These are phyloP conservation scores for Onychorhynchus coronatus DNA, from an alignment of 2,113 vertebrate species.

Conservation along the genomic window DNA sequence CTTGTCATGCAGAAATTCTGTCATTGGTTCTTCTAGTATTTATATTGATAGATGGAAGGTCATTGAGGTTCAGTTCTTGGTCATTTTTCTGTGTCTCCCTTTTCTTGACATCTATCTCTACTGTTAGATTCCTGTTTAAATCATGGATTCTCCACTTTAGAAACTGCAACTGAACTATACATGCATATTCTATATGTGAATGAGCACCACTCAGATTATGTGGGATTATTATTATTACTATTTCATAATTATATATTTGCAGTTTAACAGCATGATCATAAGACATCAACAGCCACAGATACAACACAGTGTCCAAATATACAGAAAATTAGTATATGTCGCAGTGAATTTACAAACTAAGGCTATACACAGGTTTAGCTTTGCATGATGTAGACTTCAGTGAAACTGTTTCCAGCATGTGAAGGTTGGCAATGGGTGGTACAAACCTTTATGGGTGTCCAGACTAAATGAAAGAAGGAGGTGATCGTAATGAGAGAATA, in stretches of 20 bases:
- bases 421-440: neutral
- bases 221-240: neutral
- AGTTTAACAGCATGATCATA: neutral
- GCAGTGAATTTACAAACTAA: neutral
- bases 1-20: neutral
- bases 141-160: neutral
- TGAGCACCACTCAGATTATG: neutral
- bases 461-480: neutral
- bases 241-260: neutral
- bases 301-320: neutral
- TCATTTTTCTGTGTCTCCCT: neutral
- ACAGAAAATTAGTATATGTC: neutral
- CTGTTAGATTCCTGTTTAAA: neutral
- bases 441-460: neutral
- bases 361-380: neutral
- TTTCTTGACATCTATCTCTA: neutral
- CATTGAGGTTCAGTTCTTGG: neutral
- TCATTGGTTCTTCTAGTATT: neutral
- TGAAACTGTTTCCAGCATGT: neutral
- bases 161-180: neutral
- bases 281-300: neutral
- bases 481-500: neutral
- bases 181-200: neutral
- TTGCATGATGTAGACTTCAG: neutral
- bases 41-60: neutral